phyloP scores from a whole-genome alignment of 2,113 vertebrate genomes.

The Anoura caudifer region DNA sequence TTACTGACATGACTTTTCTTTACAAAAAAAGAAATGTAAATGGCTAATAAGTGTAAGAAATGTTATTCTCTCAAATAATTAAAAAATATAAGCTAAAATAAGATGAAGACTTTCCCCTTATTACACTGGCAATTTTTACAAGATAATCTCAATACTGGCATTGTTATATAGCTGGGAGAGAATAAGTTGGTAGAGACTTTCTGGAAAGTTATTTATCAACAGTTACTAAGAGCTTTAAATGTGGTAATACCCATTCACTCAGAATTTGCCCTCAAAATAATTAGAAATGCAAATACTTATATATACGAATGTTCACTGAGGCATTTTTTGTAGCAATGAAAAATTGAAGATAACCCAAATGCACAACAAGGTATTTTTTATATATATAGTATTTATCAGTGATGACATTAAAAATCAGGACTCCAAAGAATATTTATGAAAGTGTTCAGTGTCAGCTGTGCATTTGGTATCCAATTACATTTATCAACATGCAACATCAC shows the following conservation, averaged over 20 bases:
- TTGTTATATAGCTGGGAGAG: background rate
- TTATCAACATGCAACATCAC: background rate
- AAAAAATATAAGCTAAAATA: slow-evolving; percentile 17
- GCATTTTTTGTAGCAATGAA: background rate
- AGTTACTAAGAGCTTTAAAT: background rate
- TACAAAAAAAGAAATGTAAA: background rate
- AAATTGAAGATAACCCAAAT: background rate
- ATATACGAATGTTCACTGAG: background rate
- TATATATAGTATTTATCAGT: background rate
- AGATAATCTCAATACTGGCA: background rate
- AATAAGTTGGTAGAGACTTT: background rate
- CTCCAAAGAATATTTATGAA: background rate
- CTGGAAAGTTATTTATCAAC: background rate
- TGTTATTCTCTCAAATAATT: background rate
- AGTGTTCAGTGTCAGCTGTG: background rate
- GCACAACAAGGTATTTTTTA: background rate
- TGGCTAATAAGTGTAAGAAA: background rate
- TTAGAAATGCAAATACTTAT: background rate
- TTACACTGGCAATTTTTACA: background rate
- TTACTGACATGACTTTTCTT: background rate
- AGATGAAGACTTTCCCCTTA: background rate
- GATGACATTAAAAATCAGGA: background rate
- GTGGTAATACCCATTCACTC: background rate
- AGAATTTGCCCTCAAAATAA: background rate
- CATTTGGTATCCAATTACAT: background rate